A percentile compares a stretch with the other conserved stretches of the same genome.
Conservation (phyloP, 37 sponge, comb jelly and placozoan genomes). For the Ephydatia muelleri region DNA sequence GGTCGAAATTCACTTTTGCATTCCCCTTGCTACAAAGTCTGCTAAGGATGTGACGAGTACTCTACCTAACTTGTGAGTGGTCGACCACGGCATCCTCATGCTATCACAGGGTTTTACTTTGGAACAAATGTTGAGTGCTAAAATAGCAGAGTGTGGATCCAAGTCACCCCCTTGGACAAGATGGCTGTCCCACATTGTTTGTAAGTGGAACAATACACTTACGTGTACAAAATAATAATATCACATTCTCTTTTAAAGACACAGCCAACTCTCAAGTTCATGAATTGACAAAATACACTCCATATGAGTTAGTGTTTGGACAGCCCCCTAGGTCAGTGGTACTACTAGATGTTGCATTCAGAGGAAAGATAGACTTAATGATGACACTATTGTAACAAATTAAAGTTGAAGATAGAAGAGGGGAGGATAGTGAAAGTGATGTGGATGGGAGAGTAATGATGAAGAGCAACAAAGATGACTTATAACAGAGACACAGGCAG, state of each 20-base stretch:
- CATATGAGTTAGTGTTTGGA: conserved; percentile 60
- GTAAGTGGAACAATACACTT: not conserved
- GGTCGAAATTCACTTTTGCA: conserved; percentile 45
- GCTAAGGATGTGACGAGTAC: conserved; percentile 10
- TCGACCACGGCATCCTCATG: conserved; percentile 29
- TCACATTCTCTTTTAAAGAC: conserved; percentile 12
- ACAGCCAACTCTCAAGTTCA: conserved; percentile 46
- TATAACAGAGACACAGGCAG: too few relatives aligned
- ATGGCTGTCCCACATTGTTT: not conserved
- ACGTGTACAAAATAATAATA: not conserved
- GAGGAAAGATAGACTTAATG: too few relatives aligned
- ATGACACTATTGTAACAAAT: too few relatives aligned
- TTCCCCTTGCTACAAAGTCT: conserved; percentile 5
- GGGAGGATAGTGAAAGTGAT: not conserved
- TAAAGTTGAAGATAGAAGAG: too few relatives aligned
- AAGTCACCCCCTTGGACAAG: not conserved
- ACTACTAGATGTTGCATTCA: conserved; percentile 16
- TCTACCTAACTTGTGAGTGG: conserved; percentile 36
- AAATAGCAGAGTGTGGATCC: conserved; percentile 5
- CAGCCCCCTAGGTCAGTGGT: conserved; percentile 40
- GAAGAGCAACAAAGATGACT: not conserved
- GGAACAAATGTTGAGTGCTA: conserved; percentile 15
- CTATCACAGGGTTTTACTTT: conserved; percentile 24
- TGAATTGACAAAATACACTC: conserved; percentile 39
- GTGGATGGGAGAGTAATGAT: not conserved